Base-by-base conservation (phyloP, 1,140 invertebrate genomes). In the Cherax quadricarinatus region DNA sequence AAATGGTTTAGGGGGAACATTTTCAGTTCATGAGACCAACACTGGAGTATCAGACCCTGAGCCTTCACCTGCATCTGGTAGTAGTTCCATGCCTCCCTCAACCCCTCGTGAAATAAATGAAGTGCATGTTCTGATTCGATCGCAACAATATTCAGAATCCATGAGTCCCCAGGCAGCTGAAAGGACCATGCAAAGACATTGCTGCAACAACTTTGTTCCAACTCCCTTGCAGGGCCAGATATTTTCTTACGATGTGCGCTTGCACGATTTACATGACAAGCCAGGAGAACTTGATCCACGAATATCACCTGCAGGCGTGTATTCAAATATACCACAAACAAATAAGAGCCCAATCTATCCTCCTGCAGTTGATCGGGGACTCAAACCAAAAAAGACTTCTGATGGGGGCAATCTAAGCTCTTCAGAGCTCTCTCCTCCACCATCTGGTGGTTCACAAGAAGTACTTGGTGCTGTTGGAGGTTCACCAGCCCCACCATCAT, bases 131-230 rank as follows among this genome's bases (percentile, higher is more conserved):
- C n/a, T 81, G 51, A 21, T 86, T 10, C 80, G 84, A 57, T 70
- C 84, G 18, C 90, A 81, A 21, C 90, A 80, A 21, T 84, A 73
- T 75, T 41, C 81, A 16, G 90, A 91, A 81, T 57, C 90, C 66
- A 48, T 86, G 24, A 91, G 90, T 73, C 90, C 90, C 18, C 84
- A 91, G 62, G 84, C 90, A 49, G 83, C 90, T 51, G 90, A 91
- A 51, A 86, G 90, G 60, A 10, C 49, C 51, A 87, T 94, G 51
- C 94, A 95, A 53, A 95, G 96, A 85, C 97, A 97, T 94, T 97
- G 96, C 93, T 97, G 97, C 94, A 96, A 96, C n/a, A 97, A 97
- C 95, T 97, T 97, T 14, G 96, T 96, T 12, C 96, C 96, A 60
- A 95, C 95, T 3, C 95, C 95, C 9, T 96, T 96, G 85, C 95